Evolutionary conservation across 2,113 vertebrate species (phyloP), one percentile per base, ranked within the genome.

Genomic region (Nothocercus julius): DNA sequence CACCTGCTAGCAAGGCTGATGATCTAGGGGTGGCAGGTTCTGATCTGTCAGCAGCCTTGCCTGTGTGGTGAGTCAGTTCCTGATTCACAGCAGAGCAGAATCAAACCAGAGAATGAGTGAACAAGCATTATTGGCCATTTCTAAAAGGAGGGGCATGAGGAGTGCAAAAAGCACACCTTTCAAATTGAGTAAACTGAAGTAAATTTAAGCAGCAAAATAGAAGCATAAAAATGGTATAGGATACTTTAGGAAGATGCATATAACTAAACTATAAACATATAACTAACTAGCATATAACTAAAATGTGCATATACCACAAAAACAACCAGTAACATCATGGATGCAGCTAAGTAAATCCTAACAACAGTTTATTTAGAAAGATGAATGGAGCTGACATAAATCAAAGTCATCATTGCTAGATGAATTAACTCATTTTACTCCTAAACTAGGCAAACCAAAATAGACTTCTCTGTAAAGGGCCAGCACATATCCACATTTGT

Each of bases 271-370:
- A 36, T 36, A 36, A 36, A 36, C 36, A 36, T 36, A 36, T 36
- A 36, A 36, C 36, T 36, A 36, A 36, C 36, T 36, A 36, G 34
- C 20, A 17, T 89, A 76, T 83, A 83, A 90, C 73, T 90, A 47
- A 90, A 68, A 58, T 58, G 68, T 88, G 91, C 94, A 88, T 44
- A 40, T 73, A 53, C 47, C 76, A 79, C 80, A 96, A 86, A 90
- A 90, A 88, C 84, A 83, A 47, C 47, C 59, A 56, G 78, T 79
- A 93, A 95, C 95, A 88, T 76, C 21, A 34, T 68, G 64, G 85
- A 94, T 56, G 38, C 76, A 93, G 70, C 83, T 90, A 88, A 92
- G 34, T 93, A 94, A 88, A 90, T 78, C 87, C 88, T 90, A 82
- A 45, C 49, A 94, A 95, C 38, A 92, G 30, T 40, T 87, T 73